A percentile compares a stretch with the other conserved stretches of the same genome.
These are phyloP conservation scores for Gastracanthus pulcherrimus DNA, from an alignment of 2,888 invertebrate species.

Conservation along the genomic window DNA sequence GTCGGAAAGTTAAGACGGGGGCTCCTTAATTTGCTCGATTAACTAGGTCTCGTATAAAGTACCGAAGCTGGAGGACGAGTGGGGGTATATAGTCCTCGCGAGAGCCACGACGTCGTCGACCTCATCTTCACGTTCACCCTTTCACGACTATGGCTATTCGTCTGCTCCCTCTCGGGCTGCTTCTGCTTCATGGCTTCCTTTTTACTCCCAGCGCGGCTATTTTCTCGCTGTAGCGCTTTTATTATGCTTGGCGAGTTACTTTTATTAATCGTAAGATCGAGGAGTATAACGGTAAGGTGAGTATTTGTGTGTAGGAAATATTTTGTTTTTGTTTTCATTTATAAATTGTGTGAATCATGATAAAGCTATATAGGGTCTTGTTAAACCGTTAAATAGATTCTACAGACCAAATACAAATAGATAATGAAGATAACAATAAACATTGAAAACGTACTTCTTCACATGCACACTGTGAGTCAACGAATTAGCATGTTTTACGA, in stretches of 20 bases:
- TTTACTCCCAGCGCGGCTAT: not conserved
- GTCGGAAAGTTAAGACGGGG: not conserved
- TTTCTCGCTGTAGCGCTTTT: not conserved
- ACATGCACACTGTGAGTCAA: too few species aligned
- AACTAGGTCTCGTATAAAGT: constrained; percentile 1
- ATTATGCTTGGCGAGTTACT: not conserved
- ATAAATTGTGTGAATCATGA: too few species aligned
- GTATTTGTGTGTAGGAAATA: too few species aligned
- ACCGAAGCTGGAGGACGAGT: too few species aligned
- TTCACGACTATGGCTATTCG: not conserved
- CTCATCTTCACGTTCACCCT: not conserved
- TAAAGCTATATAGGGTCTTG: too few species aligned
- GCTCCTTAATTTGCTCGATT: constrained; percentile 34
- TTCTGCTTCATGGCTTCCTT: not conserved
- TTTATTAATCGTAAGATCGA: not conserved
- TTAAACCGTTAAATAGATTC: too few species aligned
- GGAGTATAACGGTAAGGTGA: too few species aligned
- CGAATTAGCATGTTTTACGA: too few species aligned
- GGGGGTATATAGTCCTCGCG: not conserved
- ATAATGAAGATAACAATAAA: too few species aligned
- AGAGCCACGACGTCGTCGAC: not conserved
- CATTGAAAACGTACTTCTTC: too few species aligned
- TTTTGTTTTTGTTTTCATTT: too few species aligned
- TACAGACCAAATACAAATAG: too few species aligned
- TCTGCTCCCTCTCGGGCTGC: not conserved